A percentile compares a stretch with the other conserved stretches of the same genome.
These are phyloP conservation scores for Cetonia aurata DNA, from an alignment of 2,888 invertebrate species.

Conservation along the genomic window DNA sequence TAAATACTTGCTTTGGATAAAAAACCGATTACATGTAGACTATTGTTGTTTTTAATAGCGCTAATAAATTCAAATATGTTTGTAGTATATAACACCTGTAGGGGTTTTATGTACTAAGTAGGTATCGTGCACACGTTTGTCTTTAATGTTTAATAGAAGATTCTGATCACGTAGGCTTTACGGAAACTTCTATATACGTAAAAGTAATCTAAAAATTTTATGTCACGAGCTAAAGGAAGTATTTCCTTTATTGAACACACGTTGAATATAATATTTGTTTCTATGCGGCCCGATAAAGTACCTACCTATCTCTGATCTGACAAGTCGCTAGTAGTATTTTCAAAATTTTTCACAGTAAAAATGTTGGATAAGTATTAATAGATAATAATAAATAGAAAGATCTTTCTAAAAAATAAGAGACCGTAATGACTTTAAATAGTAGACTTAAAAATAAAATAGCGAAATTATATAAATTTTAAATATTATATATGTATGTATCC, in stretches of 20 bases:
- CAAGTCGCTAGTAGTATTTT: not conserved
- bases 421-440: too few relatives aligned
- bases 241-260: conserved; percentile 37
- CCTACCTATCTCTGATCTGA: too few relatives aligned
- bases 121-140: not conserved
- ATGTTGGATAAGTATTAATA: not conserved
- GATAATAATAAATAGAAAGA: not conserved
- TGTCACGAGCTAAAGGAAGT: conserved; percentile 30
- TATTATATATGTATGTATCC: too few relatives aligned
- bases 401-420: not conserved
- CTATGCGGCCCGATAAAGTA: not conserved
- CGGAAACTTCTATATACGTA: conserved; percentile 30
- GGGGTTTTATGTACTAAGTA: not conserved
- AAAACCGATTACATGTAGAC: too few relatives aligned
- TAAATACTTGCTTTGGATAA: too few relatives aligned
- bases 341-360: not conserved
- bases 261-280: conserved; percentile 27
- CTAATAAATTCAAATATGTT: not conserved
- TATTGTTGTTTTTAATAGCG: too few relatives aligned
- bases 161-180: conserved; percentile 23
- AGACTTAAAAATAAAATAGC: too few relatives aligned
- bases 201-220: conserved; percentile 37
- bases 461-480: too few relatives aligned
- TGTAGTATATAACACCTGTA: not conserved
- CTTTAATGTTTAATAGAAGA: conserved; percentile 4